Conservation (phyloP, 2,888 invertebrate species). For the Boloria euphrosyne region DNA sequence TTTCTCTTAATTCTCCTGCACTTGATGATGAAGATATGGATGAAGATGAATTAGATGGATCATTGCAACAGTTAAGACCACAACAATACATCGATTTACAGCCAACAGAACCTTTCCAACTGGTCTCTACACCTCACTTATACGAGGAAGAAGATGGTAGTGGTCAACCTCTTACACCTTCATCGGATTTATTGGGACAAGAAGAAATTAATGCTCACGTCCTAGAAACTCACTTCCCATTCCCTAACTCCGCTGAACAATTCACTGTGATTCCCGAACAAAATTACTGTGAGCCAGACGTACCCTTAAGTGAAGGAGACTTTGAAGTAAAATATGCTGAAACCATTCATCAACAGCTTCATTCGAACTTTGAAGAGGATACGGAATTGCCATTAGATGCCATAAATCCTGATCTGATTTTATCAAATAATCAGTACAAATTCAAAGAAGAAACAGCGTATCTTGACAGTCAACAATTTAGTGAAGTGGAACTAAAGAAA, state of each 20-base stretch:
- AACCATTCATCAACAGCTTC: slow-evolving; percentile 63
- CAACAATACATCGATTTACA: slow-evolving; percentile 84
- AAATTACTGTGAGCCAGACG: slow-evolving; percentile 69
- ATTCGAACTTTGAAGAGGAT: slow-evolving; percentile 54
- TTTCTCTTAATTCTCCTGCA: slow-evolving; percentile 70
- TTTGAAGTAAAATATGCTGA: slow-evolving; percentile 78
- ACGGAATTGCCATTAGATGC: slow-evolving; percentile 56
- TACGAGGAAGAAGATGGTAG: slow-evolving; percentile 85
- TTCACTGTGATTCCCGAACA: slow-evolving; percentile 79
- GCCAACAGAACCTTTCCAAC: slow-evolving; percentile 84
- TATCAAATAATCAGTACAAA: slow-evolving; percentile 61
- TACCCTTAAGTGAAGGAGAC: slow-evolving; percentile 64
- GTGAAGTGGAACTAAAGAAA: slow-evolving; percentile 73
- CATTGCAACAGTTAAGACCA: slow-evolving; percentile 71
- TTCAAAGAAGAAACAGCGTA: slow-evolving; percentile 67
- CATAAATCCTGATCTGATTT: slow-evolving; percentile 63
- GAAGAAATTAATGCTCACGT: slow-evolving; percentile 78
- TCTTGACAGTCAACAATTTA: slow-evolving; percentile 69
- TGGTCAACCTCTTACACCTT: slow-evolving; percentile 79
- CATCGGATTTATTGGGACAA: slow-evolving; percentile 72
- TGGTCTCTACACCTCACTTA: slow-evolving; percentile 80
- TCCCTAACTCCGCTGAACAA: slow-evolving; percentile 75
- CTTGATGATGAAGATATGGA: slow-evolving; percentile 74
- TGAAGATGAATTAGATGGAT: slow-evolving; percentile 72
- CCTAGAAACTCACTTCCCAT: slow-evolving; percentile 77